A percentile compares a stretch with the other conserved stretches of the same genome.
Evolutionary conservation across 1,140 invertebrate species (phyloP).

Genomic region (Sitodiplosis mosellana): DNA sequence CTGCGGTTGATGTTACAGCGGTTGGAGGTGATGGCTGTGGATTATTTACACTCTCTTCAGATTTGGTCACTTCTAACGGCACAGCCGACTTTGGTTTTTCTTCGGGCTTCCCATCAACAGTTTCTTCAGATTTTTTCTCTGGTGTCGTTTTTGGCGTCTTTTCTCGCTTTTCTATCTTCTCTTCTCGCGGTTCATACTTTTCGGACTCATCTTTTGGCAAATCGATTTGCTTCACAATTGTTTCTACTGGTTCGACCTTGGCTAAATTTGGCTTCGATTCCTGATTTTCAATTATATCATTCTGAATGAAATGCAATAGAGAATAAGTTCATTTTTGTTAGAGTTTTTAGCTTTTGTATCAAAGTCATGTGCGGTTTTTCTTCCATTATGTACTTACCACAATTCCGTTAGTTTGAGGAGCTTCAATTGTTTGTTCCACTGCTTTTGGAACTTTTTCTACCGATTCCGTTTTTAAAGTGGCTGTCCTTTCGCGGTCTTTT

Average conservation of each 20-base stretch:
- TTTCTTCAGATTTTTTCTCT: conserved; percentile 8
- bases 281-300: conserved; percentile 1
- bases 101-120: neutral
- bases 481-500: neutral
- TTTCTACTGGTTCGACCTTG: neutral
- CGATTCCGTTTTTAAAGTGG: neutral
- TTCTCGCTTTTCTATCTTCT: conserved; percentile 16
- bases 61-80: neutral
- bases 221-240: neutral
- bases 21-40: no score
- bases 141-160: conserved; percentile 8
- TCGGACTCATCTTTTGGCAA: conserved; percentile 6
- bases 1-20: no score
- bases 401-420: neutral
- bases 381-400: no score
- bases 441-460: neutral
- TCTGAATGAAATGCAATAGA: neutral
- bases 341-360: no score
- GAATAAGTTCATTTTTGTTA: no score
- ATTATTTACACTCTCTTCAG: neutral
- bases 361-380: no score
- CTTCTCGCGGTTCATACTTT: conserved; percentile 14
- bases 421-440: neutral
- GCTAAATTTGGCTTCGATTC: neutral
- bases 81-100: neutral